These are phyloP conservation scores for Peromyscus attwateri DNA, from an alignment of 2,797 vertebrate species.

Conservation along the genomic window DNA sequence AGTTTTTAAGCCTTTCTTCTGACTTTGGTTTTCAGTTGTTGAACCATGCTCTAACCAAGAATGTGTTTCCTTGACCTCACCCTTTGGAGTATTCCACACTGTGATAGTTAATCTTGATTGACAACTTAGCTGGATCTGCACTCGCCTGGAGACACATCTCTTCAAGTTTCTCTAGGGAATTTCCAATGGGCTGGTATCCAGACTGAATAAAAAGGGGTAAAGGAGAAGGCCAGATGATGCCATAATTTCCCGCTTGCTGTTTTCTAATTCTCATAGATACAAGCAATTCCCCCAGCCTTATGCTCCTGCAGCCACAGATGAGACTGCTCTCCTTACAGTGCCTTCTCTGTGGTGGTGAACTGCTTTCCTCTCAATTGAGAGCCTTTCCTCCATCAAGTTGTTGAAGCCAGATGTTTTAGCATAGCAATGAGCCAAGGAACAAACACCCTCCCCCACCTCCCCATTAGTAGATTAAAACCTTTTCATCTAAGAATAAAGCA, in stretches of 20 bases:
- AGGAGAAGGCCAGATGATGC: not conserved
- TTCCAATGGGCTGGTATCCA: not conserved
- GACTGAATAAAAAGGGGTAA: not conserved
- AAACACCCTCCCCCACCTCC: not conserved
- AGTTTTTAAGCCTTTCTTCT: not conserved
- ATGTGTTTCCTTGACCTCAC: not conserved
- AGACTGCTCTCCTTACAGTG: not conserved
- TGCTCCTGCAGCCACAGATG: not conserved
- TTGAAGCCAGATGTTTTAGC: not conserved
- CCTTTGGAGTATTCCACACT: not conserved
- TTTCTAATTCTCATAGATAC: not conserved
- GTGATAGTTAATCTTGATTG: not conserved
- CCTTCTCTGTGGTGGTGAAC: not conserved
- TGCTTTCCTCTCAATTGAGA: not conserved
- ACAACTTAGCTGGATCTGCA: not conserved
- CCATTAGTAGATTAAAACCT: not conserved
- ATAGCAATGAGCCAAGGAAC: not conserved
- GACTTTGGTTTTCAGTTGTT: not conserved
- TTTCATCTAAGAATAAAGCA: not conserved
- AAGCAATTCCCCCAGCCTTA: not conserved
- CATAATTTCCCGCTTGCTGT: too few relatives aligned
- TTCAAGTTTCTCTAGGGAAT: not conserved
- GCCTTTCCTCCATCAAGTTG: not conserved
- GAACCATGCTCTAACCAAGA: too few relatives aligned
- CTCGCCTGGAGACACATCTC: not conserved